Conservation (phyloP, 1,140 invertebrate genomes). For the Anastrepha obliqua region DNA sequence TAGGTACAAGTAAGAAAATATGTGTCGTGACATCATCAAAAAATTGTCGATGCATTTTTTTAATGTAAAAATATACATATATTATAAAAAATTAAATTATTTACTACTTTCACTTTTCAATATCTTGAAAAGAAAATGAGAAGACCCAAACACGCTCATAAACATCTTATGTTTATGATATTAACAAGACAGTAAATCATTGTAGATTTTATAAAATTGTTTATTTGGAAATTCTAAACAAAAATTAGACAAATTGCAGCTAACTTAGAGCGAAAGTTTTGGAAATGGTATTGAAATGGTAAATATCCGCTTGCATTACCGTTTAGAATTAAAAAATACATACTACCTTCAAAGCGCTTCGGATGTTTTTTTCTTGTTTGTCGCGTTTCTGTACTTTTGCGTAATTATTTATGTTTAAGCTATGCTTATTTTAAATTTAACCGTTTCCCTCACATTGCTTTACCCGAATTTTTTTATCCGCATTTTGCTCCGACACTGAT, state of each 20-base stretch:
- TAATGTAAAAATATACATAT: too few species aligned
- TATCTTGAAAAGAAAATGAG: too few species aligned
- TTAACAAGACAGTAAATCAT: not conserved
- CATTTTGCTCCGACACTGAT: not conserved
- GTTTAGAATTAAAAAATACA: slow-evolving; percentile 38
- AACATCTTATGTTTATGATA: too few species aligned
- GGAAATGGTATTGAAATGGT: slow-evolving; percentile 45
- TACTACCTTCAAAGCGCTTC: not conserved
- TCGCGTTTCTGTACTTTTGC: slow-evolving; percentile 12
- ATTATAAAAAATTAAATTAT: too few species aligned
- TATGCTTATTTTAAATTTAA: slow-evolving; percentile 24
- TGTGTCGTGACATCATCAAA: too few species aligned
- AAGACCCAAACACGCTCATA: too few species aligned
- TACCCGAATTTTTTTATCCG: not conserved
- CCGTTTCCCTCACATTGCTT: not conserved
- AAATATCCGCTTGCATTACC: slow-evolving; percentile 30
- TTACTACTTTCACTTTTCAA: too few species aligned
- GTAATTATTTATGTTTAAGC: not conserved
- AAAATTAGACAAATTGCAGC: slow-evolving; percentile 24
- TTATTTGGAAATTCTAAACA: slow-evolving; percentile 49
- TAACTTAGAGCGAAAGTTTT: slow-evolving; percentile 27
- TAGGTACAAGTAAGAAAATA: too few species aligned
- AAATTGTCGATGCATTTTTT: too few species aligned
- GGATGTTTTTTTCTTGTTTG: not conserved
- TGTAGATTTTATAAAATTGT: slow-evolving; percentile 46